phyloP scores from a whole-genome alignment of 2,797 vertebrate species.

The Ctenosaura bakeri region DNA sequence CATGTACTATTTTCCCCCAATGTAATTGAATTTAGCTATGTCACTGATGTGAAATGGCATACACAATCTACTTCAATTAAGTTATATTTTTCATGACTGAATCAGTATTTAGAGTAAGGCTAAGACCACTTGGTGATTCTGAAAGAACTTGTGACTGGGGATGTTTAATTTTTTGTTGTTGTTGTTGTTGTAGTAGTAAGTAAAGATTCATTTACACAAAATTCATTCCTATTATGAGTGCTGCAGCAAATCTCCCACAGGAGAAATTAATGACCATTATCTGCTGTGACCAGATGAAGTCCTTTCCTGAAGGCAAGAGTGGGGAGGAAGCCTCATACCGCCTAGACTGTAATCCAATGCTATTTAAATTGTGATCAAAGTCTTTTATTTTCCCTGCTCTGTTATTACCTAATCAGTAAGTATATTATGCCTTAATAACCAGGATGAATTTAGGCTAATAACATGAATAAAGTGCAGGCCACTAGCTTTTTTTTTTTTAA shows the following conservation, averaged over 20 bases:
- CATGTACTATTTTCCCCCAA: conserved; percentile 40
- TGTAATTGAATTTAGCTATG: conserved; percentile 49
- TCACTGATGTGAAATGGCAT: conserved; percentile 47
- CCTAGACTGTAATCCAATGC: conserved; percentile 47
- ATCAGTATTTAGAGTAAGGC: conserved; percentile 25
- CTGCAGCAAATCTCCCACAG: conserved; percentile 51
- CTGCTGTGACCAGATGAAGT: conserved; percentile 58
- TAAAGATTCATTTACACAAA: conserved; percentile 24
- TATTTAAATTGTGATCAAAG: conserved; percentile 64
- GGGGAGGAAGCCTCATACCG: conserved; percentile 34
- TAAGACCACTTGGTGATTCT: conserved; percentile 11
- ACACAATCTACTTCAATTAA: conserved; percentile 46
- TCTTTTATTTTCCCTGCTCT: conserved; percentile 51
- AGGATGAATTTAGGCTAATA: not conserved
- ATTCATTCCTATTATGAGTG: conserved; percentile 3
- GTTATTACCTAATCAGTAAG: conserved; percentile 60
- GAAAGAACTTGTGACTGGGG: conserved; percentile 12
- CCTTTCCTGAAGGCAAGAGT: conserved; percentile 9
- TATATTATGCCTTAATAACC: conserved; percentile 47
- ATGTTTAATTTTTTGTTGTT: not conserved
- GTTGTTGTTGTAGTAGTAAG: not conserved
- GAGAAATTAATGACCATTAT: conserved; percentile 55
- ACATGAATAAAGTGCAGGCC: not conserved
- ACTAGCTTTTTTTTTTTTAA: conserved; percentile 1
- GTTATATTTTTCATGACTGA: conserved; percentile 44